These are phyloP conservation scores for Calycopis cecrops DNA, from an alignment of 1,140 invertebrate genomes.

Conservation along the genomic window DNA sequence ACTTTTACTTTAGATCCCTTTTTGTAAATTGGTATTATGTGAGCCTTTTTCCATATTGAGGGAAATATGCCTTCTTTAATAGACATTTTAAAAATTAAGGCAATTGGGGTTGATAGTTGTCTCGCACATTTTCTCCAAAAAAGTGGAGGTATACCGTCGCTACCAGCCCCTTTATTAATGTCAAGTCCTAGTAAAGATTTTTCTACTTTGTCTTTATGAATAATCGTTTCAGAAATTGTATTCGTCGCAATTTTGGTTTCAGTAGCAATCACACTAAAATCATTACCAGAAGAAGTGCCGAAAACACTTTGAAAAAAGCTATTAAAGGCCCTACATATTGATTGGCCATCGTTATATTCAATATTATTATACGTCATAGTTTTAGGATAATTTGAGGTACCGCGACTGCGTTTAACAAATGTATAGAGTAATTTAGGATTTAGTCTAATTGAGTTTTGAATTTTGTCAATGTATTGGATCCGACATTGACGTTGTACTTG, in stretches of 20 bases:
- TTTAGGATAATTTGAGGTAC: constrained; percentile 12
- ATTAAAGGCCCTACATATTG: constrained; percentile 15
- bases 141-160: neutral
- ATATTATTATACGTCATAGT: constrained; percentile 7
- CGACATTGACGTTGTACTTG: constrained; percentile 11
- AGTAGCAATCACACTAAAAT: neutral
- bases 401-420: constrained; percentile 14
- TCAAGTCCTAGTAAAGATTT: neutral
- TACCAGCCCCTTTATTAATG: neutral
- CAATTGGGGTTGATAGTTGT: neutral
- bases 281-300: neutral
- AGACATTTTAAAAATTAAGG: constrained; percentile 12
- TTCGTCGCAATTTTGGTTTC: neutral
- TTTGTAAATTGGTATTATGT: constrained; percentile 14
- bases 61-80: constrained; percentile 10
- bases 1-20: constrained; percentile 11
- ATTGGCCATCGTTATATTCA: neutral
- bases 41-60: constrained; percentile 11
- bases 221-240: neutral
- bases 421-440: constrained; percentile 18
- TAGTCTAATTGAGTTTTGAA: constrained; percentile 9
- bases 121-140: neutral
- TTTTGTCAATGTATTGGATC: neutral
- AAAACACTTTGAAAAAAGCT: constrained; percentile 15
- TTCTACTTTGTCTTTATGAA: neutral